Evolutionary conservation across 53 echinoderm and acorn worm species (phyloP), one percentile per base, ranked within the genome.

Genomic region (Arbacia lixula): DNA sequence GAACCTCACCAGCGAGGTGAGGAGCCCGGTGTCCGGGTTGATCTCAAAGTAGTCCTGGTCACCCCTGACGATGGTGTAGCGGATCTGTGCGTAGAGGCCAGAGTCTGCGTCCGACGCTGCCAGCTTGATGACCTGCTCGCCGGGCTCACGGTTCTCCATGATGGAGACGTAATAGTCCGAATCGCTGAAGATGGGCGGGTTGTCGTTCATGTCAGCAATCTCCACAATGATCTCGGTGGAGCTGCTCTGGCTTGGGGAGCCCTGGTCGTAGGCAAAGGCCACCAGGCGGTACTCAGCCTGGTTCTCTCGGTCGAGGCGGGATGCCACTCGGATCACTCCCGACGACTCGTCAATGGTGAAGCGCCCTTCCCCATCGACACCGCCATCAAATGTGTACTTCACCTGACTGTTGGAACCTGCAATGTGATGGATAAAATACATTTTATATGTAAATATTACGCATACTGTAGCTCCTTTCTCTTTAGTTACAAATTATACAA

Each of bases 271-370:
- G 4, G 94, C 99, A 65, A 62, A 73, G 0, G 94, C 99, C 1
- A 95, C 89, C 34, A 99, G 85, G 65, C 54, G 56, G 85, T 99
- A 99, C 62, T 90, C 91, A 11, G 95, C 64, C 10, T 60, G 82
- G 49, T 84, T 72, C 71, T 99, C 99, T 11, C 99, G 94, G 60
- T 99, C 99, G 20, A 99, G 87, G 20, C 76, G 85, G 67, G 84
- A 53, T 29, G 84, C 92, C 6, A 94, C 90, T 1, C 99, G 94
- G 42, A 99, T 95, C 76, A 95, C 84, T n/a, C 99, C 99, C 5
- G 94, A 86, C 30, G 91, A 84, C 65, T 91, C 88, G 22, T 99
- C 99, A 63, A 99, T 99, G 24, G 91, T 86, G 58, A 99, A 99
- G 11, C 92, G 89, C 11, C 99, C 99, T 38, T 92, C 85, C 40